Evolutionary conservation across 92 coral and sea anemone genomes (phyloP).

Genomic region (Muricea muricata): DNA sequence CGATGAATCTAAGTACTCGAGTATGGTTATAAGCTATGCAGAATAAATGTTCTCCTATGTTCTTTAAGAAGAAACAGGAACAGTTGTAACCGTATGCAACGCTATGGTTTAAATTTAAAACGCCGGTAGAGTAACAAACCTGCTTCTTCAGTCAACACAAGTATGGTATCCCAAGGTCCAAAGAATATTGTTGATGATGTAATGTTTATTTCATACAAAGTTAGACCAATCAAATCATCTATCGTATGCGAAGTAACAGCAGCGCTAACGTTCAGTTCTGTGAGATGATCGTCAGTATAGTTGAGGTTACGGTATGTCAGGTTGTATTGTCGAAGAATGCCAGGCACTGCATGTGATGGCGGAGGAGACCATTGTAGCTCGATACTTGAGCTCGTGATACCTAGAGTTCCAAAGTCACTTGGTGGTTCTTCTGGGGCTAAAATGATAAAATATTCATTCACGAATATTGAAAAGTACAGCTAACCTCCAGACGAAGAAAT

Average conservation of each 20-base stretch:
- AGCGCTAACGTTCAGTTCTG: not conserved
- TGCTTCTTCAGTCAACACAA: conserved; percentile 28
- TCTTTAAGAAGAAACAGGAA: too few relatives aligned
- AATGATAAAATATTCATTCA: not conserved
- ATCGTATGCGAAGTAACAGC: conserved; percentile 18
- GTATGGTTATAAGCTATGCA: too few relatives aligned
- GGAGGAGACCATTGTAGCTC: conserved; percentile 49
- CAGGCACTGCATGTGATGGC: not conserved
- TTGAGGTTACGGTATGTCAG: conserved; percentile 23
- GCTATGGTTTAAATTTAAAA: not conserved
- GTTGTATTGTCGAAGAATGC: conserved; percentile 20
- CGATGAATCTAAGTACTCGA: not conserved
- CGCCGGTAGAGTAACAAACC: not conserved
- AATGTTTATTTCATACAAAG: conserved; percentile 30
- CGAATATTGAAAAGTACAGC: not conserved
- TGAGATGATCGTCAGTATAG: conserved; percentile 14
- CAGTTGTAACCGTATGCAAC: not conserved
- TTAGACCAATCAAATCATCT: conserved; percentile 24
- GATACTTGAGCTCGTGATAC: conserved; percentile 44
- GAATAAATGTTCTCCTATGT: too few relatives aligned
- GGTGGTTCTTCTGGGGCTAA: conserved; percentile 59
- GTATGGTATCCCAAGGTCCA: conserved; percentile 15
- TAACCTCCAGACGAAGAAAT: too few relatives aligned
- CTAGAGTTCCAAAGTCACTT: conserved; percentile 14
- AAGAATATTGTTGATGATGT: conserved; percentile 15